Conservation (phyloP, 2,797 vertebrate species). For the Tragelaphus eurycerus region DNA sequence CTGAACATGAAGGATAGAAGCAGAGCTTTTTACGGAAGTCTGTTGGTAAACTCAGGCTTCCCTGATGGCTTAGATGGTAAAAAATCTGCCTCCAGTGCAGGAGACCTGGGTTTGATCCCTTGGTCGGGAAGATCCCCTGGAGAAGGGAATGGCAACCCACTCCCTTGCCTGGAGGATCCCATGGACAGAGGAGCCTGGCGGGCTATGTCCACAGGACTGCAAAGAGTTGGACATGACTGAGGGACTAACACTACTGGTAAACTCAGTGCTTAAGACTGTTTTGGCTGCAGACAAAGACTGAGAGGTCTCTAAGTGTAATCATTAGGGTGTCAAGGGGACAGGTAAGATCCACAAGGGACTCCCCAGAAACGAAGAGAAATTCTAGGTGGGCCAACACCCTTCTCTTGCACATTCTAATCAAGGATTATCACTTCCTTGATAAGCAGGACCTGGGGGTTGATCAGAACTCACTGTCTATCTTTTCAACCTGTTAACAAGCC, state of each 20-base stretch:
- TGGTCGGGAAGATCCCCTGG: neutral
- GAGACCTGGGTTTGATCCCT: neutral
- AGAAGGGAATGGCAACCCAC: neutral
- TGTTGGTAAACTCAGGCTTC: neutral
- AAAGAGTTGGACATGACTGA: neutral
- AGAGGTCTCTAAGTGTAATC: neutral
- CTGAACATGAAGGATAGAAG: neutral
- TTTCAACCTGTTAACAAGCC: neutral
- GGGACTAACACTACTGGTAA: neutral
- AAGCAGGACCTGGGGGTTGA: neutral
- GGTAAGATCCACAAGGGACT: neutral
- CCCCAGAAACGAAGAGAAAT: neutral
- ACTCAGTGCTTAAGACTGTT: neutral
- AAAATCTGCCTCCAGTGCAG: neutral
- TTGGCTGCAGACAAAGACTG: neutral
- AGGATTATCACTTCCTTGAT: neutral
- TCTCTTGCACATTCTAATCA: neutral
- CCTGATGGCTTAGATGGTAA: neutral
- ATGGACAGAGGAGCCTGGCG: neutral
- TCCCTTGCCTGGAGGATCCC: neutral
- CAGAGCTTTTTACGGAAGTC: neutral
- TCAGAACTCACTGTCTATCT: neutral
- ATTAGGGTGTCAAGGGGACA: neutral
- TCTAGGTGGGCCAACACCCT: neutral
- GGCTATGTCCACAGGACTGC: neutral